Evolutionary conservation across 2,113 vertebrate species (phyloP).

Genomic region (Dromas ardeola): DNA sequence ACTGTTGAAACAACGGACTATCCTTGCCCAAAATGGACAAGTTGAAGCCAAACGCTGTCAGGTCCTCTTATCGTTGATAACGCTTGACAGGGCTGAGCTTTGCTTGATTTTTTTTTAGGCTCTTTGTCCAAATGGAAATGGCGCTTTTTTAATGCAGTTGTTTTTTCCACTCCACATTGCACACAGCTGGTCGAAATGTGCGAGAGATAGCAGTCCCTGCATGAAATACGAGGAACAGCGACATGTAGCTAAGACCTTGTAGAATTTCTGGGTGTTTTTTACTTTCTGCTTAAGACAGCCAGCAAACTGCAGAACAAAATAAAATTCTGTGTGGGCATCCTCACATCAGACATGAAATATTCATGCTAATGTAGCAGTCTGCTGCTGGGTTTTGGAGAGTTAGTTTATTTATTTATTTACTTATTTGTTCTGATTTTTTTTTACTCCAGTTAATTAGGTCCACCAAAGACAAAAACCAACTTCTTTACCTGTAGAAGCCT

Average conservation of each 20-base stretch:
- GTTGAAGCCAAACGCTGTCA: slow-evolving; percentile 32
- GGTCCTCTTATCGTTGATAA: neutral
- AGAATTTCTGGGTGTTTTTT: neutral
- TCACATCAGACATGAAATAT: slow-evolving; percentile 34
- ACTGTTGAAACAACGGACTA: neutral
- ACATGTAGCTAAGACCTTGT: neutral
- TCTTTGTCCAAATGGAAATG: neutral
- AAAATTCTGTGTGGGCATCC: neutral
- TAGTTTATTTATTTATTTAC: neutral
- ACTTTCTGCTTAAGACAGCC: neutral
- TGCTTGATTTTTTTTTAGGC: neutral
- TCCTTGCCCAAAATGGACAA: slow-evolving; percentile 15
- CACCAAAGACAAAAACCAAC: neutral
- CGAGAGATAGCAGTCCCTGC: neutral
- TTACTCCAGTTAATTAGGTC: neutral
- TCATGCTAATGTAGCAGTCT: slow-evolving; percentile 14
- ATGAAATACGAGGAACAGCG: neutral
- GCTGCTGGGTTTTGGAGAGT: neutral
- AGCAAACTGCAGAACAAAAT: neutral
- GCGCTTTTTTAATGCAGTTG: neutral
- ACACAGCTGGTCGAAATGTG: neutral
- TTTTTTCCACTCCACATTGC: neutral
- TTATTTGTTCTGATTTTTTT: neutral
- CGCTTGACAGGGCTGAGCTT: neutral
- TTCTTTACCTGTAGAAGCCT: neutral